Evolutionary conservation across 2,797 vertebrate species (phyloP), one percentile per base, ranked within the genome.

Genomic region (Chaetodon trifasciatus): DNA sequence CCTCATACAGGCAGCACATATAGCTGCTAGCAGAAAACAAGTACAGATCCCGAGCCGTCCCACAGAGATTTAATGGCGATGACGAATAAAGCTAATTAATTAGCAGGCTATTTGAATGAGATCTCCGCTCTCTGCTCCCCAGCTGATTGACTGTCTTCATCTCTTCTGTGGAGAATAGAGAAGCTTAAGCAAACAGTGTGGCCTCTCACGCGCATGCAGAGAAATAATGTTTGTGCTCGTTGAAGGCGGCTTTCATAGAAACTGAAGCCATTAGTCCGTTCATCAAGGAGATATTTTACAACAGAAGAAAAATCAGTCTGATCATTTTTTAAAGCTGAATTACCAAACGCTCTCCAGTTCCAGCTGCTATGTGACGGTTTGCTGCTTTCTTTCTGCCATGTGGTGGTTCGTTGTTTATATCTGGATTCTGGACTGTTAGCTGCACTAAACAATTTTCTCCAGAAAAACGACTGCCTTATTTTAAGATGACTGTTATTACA

Each of bases 71-170:
- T 60, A 47, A 64, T 1, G 32, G 37, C 16, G 50, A 81, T 83
- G 85, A 88, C 39, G 72, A 89, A 85, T 85, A 69, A 78, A 83
- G 86, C 72, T 52, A 84, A 87, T 92, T 89, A 91, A 92, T 91
- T 88, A 91, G 76, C 82, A 76, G 78, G 49, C 88, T 93, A 74
- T 91, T 91, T 91, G 86, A 87, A 88, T 76, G 84, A 53, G 86
- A 86, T 86, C 87, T 85, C 84, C 64, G 76, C 78, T 84, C 82
- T 81, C 49, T 4, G 50, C 37, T 89, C 86, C 85, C 89, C 24
- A 70, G 90, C 67, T 75, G 88, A 91, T 84, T 47, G 49, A 83
- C 64, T 84, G 82, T 68, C 84, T 78, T 79, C 64, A 15, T 86
- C 67, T 74, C 78, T 56, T 86, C 56, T 79, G 42, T 40, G 24